Conservation (phyloP, 92 coral and sea anemone genomes). For the Zoanthus sansibaricus region DNA sequence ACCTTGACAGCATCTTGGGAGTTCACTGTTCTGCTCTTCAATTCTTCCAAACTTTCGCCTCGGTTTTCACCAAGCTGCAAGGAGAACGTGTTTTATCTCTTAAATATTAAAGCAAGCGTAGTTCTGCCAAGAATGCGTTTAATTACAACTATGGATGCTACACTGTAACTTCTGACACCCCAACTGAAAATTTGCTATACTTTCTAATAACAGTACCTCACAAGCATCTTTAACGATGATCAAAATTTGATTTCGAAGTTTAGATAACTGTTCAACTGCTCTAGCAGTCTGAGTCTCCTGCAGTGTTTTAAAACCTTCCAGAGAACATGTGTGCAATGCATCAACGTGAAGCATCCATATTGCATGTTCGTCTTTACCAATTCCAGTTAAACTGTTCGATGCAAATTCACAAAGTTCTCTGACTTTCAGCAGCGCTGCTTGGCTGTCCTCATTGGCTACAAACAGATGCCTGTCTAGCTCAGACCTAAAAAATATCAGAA, state of each 20-base stretch:
- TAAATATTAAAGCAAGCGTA: no score
- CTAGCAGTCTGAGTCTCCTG: conserved; percentile 67
- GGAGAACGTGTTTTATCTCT: no score
- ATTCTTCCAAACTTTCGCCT: no score
- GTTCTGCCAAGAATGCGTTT: neutral
- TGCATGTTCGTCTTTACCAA: conserved; percentile 72
- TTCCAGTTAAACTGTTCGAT: conserved; percentile 87
- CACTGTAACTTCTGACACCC: no score
- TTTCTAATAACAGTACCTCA: conserved; percentile 65
- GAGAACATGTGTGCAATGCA: conserved; percentile 60
- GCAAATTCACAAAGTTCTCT: conserved; percentile 88
- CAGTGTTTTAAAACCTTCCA: conserved; percentile 71
- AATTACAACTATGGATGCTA: neutral
- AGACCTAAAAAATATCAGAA: conserved; percentile 24
- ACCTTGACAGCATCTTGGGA: no score
- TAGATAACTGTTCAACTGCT: conserved; percentile 71
- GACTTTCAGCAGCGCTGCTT: conserved; percentile 75
- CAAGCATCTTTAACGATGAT: conserved; percentile 84
- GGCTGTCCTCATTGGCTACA: conserved; percentile 70
- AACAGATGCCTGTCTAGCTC: conserved; percentile 70
- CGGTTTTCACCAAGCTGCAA: no score
- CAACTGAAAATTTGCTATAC: no score
- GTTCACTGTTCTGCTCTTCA: no score
- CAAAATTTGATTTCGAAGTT: conserved; percentile 70
- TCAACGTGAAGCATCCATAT: conserved; percentile 70